These are phyloP conservation scores for Chondrosia reniformis DNA, from an alignment of 37 sponge, comb jelly and placozoan species.

Conservation along the genomic window DNA sequence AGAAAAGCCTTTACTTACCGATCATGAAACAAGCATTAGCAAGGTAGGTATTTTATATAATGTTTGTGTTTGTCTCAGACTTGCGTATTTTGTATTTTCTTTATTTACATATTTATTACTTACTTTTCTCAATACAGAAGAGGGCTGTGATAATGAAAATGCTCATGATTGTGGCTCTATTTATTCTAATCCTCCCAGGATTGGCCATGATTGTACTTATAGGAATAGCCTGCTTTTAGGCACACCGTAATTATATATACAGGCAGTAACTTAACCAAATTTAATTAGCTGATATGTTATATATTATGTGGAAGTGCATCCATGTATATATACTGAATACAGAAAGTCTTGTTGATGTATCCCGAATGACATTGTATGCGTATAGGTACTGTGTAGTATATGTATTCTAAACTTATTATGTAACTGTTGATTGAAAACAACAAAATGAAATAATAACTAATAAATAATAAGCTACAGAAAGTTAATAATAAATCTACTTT, in stretches of 20 bases:
- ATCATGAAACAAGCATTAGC: no score
- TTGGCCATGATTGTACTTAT: constrained; percentile 8
- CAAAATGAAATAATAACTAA: background rate
- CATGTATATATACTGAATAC: no score
- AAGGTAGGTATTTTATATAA: no score
- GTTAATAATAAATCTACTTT: background rate
- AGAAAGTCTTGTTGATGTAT: background rate
- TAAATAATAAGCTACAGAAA: background rate
- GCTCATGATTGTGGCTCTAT: background rate
- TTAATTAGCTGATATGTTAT: no score
- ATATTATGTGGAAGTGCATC: no score
- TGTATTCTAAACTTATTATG: background rate
- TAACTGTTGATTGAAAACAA: background rate
- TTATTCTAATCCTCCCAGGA: no score
- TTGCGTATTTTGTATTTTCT: no score
- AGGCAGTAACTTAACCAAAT: no score
- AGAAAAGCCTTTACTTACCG: no score
- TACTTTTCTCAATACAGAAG: constrained; percentile 53
- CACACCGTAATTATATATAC: no score
- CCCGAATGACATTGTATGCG: background rate
- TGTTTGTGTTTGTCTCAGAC: no score
- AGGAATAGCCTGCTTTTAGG: background rate
- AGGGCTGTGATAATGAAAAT: constrained; percentile 29
- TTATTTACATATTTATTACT: no score
- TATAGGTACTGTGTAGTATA: background rate